Evolutionary conservation across 2,113 vertebrate genomes (phyloP).

Genomic region (Tretioscincus oriximinensis): DNA sequence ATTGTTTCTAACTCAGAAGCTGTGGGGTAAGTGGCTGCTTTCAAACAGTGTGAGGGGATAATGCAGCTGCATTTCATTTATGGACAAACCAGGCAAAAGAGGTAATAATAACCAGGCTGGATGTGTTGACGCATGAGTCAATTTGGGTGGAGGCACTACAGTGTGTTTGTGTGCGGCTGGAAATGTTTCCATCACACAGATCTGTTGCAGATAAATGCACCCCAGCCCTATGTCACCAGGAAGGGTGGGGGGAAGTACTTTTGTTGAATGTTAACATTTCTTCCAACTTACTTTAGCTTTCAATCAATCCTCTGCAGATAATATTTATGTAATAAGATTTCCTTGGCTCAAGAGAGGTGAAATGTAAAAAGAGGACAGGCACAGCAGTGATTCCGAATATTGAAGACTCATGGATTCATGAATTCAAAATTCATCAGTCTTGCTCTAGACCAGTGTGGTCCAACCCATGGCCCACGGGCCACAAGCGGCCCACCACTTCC

Average conservation of each 20-base stretch:
- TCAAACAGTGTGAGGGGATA: conserved; percentile 56
- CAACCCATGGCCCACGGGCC: too few species aligned
- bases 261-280: conserved; percentile 4
- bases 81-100: conserved; percentile 72
- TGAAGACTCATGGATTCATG: background rate
- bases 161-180: conserved; percentile 60
- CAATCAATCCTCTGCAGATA: background rate
- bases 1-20: conserved; percentile 56
- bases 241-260: conserved; percentile 40
- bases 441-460: too few species aligned
- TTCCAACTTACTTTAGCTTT: too few species aligned
- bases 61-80: conserved; percentile 78
- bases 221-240: conserved; percentile 46
- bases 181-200: conserved; percentile 72
- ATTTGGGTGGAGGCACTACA: conserved; percentile 72
- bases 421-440: background rate
- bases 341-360: background rate
- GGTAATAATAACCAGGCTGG: conserved; percentile 70
- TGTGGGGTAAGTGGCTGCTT: conserved; percentile 61
- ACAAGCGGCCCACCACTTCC: too few species aligned
- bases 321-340: background rate
- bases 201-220: conserved; percentile 68
- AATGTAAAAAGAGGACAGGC: background rate
- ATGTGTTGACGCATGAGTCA: conserved; percentile 71
- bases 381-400: background rate